A percentile compares a stretch with the other conserved stretches of the same genome.
phyloP scores from a whole-genome alignment of 2,888 invertebrate genomes.

The Melanotus villosus region DNA sequence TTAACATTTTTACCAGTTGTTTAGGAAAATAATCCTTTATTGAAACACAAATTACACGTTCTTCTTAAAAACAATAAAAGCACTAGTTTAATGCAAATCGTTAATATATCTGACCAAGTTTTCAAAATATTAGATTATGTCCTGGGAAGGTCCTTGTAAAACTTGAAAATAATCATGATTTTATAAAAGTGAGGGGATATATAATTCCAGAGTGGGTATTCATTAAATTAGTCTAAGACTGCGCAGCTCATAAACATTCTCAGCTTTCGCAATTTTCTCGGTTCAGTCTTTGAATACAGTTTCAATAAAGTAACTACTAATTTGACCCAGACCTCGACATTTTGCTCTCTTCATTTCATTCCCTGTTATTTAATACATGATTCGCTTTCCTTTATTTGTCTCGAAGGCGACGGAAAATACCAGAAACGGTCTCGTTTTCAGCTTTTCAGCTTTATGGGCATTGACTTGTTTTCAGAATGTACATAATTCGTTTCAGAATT shows the following conservation, averaged over 20 bases:
- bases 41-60: no score
- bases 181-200: background rate
- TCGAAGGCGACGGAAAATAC: background rate
- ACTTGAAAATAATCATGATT: no score
- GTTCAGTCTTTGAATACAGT: conserved; percentile 20
- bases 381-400: conserved; percentile 16
- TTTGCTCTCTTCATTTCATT: conserved; percentile 16
- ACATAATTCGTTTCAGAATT: no score
- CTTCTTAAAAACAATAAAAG: no score
- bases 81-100: no score
- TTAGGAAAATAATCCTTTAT: no score
- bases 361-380: conserved; percentile 28
- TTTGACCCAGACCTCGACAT: conserved; percentile 17
- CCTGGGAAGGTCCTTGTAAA: no score
- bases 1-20: no score
- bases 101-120: no score
- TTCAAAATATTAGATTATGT: no score
- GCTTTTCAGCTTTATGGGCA: background rate
- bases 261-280: background rate
- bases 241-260: background rate
- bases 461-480: no score
- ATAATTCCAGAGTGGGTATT: background rate
- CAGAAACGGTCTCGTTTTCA: conserved; percentile 8
- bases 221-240: background rate
- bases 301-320: conserved; percentile 35